Base-by-base conservation (phyloP, 2,888 invertebrate species). In the Osmoderma eremita region DNA sequence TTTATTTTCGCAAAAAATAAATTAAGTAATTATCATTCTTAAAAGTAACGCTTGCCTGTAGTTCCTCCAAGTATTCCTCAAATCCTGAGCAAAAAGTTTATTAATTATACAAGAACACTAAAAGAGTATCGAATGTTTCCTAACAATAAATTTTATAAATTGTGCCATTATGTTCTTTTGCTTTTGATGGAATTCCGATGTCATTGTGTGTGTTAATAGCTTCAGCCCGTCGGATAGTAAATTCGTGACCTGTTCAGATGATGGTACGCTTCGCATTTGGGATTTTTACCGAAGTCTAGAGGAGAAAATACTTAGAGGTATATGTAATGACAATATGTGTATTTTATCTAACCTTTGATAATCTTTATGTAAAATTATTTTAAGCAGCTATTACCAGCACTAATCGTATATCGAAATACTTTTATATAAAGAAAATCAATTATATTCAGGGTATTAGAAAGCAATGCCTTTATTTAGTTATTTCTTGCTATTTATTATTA, bases 211-310 rank as follows among this genome's bases (percentile, higher is more conserved):
- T 74, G 70, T 72, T 75, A 72, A 74, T 85, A 98, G 98, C 90
- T 99, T 99, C 88, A 96, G 98, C 86, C 98, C 99, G 64, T 94
- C 94, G 81, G 99, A 99, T 88, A 91, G 91, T 80, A 99, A 99
- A 87, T 95, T 99, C 87, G 98, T 96, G 24, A 97, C 98, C 67
- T 98, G 98, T 86, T 98, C 98, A 69, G 99, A 99, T 84, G 99
- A 99, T 84, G 98, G 98, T 74, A 99, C 99, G 15, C 90, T 99
- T 71, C 88, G 98, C 78, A 94, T 99, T 78, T 99, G 98, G 95
- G 99, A 99, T 85, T 99, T 99, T 86, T 90, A 94, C 81, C 91
- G 95, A 75, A 95, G 95, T 82, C 92, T 94, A 80, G 98, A 99
- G 87, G 99, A 99, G 84, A 90, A 92, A 80, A 94, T 98, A 77